Evolutionary conservation across 2,797 vertebrate species (phyloP).

Genomic region (Anguilla obscura): DNA sequence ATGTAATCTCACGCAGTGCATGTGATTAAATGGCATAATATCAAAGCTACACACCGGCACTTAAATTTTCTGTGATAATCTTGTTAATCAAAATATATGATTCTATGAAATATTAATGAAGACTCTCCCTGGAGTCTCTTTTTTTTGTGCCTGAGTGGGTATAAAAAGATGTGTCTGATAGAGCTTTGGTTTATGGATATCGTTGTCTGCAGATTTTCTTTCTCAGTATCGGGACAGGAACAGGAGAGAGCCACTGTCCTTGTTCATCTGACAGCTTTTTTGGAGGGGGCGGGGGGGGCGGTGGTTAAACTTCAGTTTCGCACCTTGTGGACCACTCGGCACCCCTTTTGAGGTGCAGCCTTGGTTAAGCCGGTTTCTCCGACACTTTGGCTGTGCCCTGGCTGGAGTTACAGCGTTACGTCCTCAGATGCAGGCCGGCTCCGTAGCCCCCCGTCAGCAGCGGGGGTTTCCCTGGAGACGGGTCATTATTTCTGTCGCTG

Average conservation of each 20-base stretch:
- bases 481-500: conserved; percentile 2
- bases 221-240: not conserved
- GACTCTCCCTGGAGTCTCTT: not conserved
- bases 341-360: not conserved
- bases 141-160: not conserved
- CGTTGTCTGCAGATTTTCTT: not conserved
- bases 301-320: not conserved
- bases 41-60: not conserved
- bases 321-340: not conserved
- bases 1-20: not conserved
- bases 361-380: not conserved
- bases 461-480: conserved; percentile 7
- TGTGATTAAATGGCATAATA: not conserved
- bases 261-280: not conserved
- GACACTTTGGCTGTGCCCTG: not conserved
- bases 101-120: not conserved
- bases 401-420: not conserved
- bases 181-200: not conserved
- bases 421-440: not conserved
- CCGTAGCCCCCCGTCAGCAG: not conserved
- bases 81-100: not conserved
- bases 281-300: no score
- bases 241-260: not conserved
- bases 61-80: not conserved
- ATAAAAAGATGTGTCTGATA: not conserved